These are phyloP conservation scores for Epinephelus fuscoguttatus DNA, from an alignment of 2,113 vertebrate genomes.

Conservation along the genomic window DNA sequence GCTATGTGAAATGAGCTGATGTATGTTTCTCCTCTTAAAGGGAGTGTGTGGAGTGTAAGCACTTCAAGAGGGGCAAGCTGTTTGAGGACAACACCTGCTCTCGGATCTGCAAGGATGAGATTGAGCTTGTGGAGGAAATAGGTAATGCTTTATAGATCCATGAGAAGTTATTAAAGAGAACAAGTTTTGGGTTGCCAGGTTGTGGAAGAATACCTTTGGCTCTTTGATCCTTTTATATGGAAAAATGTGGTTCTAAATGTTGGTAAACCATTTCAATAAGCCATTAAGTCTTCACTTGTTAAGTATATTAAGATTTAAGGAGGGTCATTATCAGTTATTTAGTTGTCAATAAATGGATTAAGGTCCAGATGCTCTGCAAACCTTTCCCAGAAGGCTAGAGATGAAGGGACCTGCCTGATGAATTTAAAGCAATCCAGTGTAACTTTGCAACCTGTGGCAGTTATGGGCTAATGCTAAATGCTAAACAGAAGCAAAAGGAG, in stretches of 20 bases:
- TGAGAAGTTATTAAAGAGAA: not conserved
- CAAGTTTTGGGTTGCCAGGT: not conserved
- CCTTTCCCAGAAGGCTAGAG: not conserved
- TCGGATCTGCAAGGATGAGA: constrained; percentile 93
- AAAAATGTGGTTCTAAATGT: not conserved
- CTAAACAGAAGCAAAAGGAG: too few species aligned
- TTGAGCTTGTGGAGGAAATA: constrained; percentile 88
- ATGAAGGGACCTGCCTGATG: not conserved
- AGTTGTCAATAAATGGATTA: not conserved
- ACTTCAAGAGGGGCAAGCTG: constrained; percentile 90
- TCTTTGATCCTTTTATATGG: not conserved
- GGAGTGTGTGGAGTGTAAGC: constrained; percentile 96
- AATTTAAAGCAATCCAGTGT: not conserved
- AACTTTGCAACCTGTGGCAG: not conserved
- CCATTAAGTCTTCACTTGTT: not conserved
- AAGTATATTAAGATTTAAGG: not conserved
- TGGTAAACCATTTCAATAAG: not conserved
- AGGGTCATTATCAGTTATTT: not conserved
- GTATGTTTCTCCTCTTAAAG: constrained; percentile 75
- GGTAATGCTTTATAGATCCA: constrained; percentile 71
- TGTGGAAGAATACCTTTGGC: not conserved
- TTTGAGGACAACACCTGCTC: constrained; percentile 88
- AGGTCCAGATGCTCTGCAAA: too few species aligned
- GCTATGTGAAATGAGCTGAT: not conserved
- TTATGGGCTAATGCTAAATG: too few species aligned